Base-by-base conservation (phyloP, 2,888 invertebrate species). In the Campopleginae sp. region DNA sequence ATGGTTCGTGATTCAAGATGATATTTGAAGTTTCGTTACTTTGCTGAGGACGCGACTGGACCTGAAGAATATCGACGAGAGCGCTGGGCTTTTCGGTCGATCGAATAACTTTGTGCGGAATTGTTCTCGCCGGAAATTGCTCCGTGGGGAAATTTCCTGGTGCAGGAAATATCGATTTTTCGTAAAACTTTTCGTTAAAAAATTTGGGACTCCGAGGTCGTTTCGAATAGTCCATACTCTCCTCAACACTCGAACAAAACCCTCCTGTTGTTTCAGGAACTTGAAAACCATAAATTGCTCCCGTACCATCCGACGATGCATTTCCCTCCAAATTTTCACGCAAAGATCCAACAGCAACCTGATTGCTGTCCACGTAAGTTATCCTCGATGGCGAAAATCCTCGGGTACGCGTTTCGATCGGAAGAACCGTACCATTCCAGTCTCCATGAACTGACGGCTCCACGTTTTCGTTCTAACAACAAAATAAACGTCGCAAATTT, bases 261-360 rank as follows among this genome's bases (percentile, higher is more conserved):
- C 27, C 46, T 80, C 23, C 80, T 66, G 58, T 38, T 46, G 75
- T 48, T 80, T 84, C 81, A 81, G 85, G 85, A 87, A 86, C 82
- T 79, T 76, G 76, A 66, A 82, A 86, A 77, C 70, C 85, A 46
- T 84, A 82, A 46, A 70, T 81, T 31, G 58, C 23, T 51, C 42
- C 68, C 12, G 71, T 12, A 42, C n/a, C 51, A 77, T 86, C 83
- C 23, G 46, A 33, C 3, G 2, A 5, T 27, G 23, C 1, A 46
- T 58, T 70, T 0, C 17, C 72, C 12, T 54, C 31, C 79, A 66
- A 74, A 74, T 81, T 74, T 2, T 51, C 38, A 4, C 74, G 66
- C n/a, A 23, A 48, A 46, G 80, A 72, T 12, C 27, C n/a, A 63
- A 46, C 46, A 19, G 4, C 65, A 6, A 42, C 14, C 14, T 33